Conservation (phyloP, 2,888 invertebrate species). For the Nomada ferruginata region DNA sequence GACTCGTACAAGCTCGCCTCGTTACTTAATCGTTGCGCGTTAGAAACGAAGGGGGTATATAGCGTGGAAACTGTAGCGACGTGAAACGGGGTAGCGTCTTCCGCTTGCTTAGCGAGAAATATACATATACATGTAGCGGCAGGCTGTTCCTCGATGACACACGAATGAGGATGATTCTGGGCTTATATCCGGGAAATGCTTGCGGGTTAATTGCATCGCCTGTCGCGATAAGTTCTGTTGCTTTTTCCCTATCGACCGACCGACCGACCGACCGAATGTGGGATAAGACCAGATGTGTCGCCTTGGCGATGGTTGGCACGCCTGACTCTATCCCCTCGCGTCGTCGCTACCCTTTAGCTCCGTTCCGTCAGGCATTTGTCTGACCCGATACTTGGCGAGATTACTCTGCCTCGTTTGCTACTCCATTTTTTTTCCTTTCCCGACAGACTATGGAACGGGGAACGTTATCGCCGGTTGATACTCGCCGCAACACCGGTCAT, state of each 20-base stretch:
- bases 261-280: conserved; percentile 2
- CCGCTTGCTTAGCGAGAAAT: conserved; percentile 31
- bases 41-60: conserved; percentile 64
- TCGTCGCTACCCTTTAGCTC: not conserved
- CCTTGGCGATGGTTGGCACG: not conserved
- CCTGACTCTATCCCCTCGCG: not conserved
- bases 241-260: not conserved
- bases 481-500: conserved; percentile 10
- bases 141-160: conserved; percentile 17
- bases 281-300: not conserved
- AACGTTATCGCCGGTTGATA: conserved; percentile 15
- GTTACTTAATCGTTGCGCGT: conserved; percentile 72
- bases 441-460: not conserved
- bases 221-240: not conserved
- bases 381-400: too few relatives aligned
- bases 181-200: conserved; percentile 6
- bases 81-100: conserved; percentile 24
- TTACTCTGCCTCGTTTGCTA: not conserved
- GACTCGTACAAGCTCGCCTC: conserved; percentile 61
- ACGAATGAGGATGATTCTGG: not conserved
- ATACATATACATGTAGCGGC: conserved; percentile 4
- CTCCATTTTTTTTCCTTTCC: too few relatives aligned
- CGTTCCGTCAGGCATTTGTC: not conserved
- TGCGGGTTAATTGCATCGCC: not conserved
- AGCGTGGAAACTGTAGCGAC: conserved; percentile 49